Evolutionary conservation across 1,140 invertebrate species (phyloP), one percentile per base, ranked within the genome.

Genomic region (Ephestia elutella): DNA sequence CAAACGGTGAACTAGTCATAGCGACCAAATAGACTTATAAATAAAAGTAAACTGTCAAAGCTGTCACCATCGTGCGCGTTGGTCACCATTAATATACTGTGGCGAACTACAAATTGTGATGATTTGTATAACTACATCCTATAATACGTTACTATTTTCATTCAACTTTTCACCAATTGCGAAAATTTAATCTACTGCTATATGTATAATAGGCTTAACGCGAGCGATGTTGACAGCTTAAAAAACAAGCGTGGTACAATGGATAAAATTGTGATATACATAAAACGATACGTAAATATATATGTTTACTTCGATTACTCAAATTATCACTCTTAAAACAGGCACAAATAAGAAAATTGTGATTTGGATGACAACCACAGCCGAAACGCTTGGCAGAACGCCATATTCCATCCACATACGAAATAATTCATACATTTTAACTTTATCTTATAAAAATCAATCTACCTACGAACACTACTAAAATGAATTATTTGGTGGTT

Each of bases 401-500:
- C 49, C 15, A 32, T 60, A 60, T 57, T 50, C 54, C 53, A 7
- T 25, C 21, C 50, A 15, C 49, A 59, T 48, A 61, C 69, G 61
- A 75, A 49, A 72, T 15, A 70, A 59, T 63, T 62, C 30, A 56
- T 66, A 63, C 49, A 50, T 25, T 54, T 44, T 57, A 51, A 54
- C 28, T 60, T 49, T 70, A 54, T 57, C 25, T 56, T 66, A 71
- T 67, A 66, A 64, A 68, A 63, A 68, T 66, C 28, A 61, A 57
- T 58, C 65, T 77, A 79, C 57, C 67, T 78, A 74, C 68, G 56
- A 66, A 66, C 67, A 67, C 79, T 82, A 85, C 75, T 78, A 74
- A 75, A 82, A 77, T 78, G 70, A 77, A 76, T 80, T 84, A 80
- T 87, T 85, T 85, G 84, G 84, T 87, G 84, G 82, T 87, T 83